phyloP scores from a whole-genome alignment of 2,113 vertebrate genomes.

The Oncorhynchus masou region DNA sequence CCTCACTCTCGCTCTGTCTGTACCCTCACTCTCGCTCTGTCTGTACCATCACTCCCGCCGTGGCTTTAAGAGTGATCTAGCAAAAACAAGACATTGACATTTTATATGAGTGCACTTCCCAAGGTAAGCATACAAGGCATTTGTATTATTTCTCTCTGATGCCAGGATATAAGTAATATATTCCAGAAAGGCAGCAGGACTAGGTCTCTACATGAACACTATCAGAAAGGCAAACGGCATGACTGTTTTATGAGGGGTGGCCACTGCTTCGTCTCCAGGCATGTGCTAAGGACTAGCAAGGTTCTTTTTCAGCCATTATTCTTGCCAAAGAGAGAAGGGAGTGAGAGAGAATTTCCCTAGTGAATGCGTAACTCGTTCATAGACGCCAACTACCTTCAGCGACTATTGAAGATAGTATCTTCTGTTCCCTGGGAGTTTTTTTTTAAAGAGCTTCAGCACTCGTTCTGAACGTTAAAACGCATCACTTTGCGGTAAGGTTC shows the following conservation, averaged over 20 bases:
- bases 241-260: conserved; percentile 38
- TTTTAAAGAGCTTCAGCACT: too few relatives aligned
- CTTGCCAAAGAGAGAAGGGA: conserved; percentile 37
- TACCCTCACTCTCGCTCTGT: conserved; percentile 27
- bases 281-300: conserved; percentile 57
- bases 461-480: too few relatives aligned
- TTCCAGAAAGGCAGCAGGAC: too few relatives aligned
- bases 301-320: conserved; percentile 65
- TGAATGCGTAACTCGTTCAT: background rate
- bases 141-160: background rate
- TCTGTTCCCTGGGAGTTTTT: too few relatives aligned
- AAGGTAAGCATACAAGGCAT: background rate
- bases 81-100: conserved; percentile 3
- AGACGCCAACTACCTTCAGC: too few relatives aligned
- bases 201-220: background rate
- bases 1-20: conserved; percentile 28
- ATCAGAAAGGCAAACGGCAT: conserved; percentile 8
- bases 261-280: conserved; percentile 41
- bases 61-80: conserved; percentile 28
- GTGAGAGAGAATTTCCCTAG: background rate
- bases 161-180: background rate
- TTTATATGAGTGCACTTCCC: background rate
- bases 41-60: conserved; percentile 31
- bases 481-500: too few relatives aligned
- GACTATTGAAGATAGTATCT: too few relatives aligned